phyloP scores from a whole-genome alignment of 1,140 invertebrate genomes.

The Pseudachorutes palmiensis region DNA sequence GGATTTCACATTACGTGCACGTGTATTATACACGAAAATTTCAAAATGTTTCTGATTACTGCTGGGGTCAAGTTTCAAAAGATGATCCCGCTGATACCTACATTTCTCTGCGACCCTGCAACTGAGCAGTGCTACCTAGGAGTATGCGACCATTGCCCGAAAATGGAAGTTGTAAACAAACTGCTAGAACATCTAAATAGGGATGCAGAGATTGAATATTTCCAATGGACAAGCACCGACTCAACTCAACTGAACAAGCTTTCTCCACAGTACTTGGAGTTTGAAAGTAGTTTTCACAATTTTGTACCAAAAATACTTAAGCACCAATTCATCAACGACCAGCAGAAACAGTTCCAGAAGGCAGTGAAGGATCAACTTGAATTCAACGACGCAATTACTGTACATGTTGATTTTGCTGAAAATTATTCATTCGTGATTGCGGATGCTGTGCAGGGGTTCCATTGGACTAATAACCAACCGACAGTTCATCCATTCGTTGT shows the following conservation, averaged over 20 bases:
- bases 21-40: constrained; percentile 18
- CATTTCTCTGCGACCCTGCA: neutral
- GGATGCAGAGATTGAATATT: neutral
- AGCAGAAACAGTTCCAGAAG: constrained; percentile 10
- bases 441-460: constrained; percentile 39
- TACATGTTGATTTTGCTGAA: constrained; percentile 40
- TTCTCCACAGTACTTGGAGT: neutral
- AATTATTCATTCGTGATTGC: constrained; percentile 40
- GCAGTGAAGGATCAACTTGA: constrained; percentile 12
- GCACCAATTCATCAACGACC: neutral
- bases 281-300: neutral
- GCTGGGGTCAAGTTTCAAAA: neutral
- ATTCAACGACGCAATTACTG: neutral
- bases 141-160: constrained; percentile 8
- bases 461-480: constrained; percentile 40
- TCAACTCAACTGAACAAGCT: neutral
- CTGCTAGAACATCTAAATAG: neutral
- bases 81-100: neutral
- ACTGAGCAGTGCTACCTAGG: constrained; percentile 8
- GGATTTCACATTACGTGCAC: constrained; percentile 1
- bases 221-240: neutral
- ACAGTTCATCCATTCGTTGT: constrained; percentile 40
- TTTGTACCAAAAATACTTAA: neutral
- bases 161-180: neutral
- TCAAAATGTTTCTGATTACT: constrained; percentile 8